Evolutionary conservation across 2,797 vertebrate genomes (phyloP), one percentile per base, ranked within the genome.

Genomic region (Falco cherrug): DNA sequence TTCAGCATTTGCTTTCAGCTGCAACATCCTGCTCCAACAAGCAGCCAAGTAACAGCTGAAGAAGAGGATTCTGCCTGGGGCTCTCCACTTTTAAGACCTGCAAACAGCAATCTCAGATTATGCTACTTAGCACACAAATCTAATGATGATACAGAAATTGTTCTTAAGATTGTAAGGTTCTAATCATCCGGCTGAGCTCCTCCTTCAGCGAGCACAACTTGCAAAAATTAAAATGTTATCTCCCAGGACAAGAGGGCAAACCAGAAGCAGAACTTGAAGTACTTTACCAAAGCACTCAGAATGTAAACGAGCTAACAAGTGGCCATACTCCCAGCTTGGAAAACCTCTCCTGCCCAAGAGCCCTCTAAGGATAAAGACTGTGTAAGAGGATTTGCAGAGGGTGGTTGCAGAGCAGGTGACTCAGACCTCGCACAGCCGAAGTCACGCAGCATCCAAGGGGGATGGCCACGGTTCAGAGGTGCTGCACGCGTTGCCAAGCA

Each of bases 301-400:
- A 89, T 6, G 83, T 50, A 83, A 92, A 87, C 76, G 89, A 90
- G 57, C 65, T 50, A 71, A 31, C 61, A 64, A 81, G 47, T 11
- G 53, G 57, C 54, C 43, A 6, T 43, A 37, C 29, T 87, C 64
- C 73, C 63, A 48, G 80, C 90, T 37, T 73, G 80, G 57, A 87
- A 91, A 96, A 61, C 57, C 83, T 96, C 92, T 53, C 68, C 65
- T 93, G 79, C 61, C 67, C 68, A 85, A 73, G 69, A 87, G 70
- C 61, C 76, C 68, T 78, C 92, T 48, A 87, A 89, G 77, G 85
- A 81, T 63, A 91, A 82, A 75, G 43, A 41, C 54, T 7, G 14
- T 21, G 33, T 91, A 96, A 96, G 93, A 94, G 89, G 94, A 94
- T 96, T 95, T 95, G 70, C 70, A 59, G 75, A 50, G n/a, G 60